These are phyloP conservation scores for Synanthedon vespiformis DNA, from an alignment of 2,888 invertebrate genomes.

Conservation along the genomic window DNA sequence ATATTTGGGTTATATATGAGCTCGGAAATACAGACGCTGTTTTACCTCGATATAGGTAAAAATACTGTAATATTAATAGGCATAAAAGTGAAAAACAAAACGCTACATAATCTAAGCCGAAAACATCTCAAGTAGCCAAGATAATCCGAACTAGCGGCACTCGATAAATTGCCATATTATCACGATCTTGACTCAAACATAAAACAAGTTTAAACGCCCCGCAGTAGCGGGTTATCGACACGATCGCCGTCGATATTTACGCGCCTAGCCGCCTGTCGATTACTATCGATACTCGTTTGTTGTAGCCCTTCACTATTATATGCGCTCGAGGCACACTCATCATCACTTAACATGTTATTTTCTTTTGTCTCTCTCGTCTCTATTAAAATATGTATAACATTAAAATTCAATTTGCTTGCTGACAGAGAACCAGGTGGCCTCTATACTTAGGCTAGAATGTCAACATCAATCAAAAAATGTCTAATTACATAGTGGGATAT, in stretches of 20 bases:
- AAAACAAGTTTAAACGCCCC: constrained; percentile 37
- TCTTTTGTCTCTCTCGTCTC: no score
- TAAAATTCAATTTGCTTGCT: no score
- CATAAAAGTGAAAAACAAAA: background rate
- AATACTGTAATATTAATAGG: background rate
- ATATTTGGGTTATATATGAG: no score
- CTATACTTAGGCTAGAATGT: no score
- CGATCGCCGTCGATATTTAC: constrained; percentile 34
- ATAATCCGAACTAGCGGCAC: constrained; percentile 22
- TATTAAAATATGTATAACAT: no score
- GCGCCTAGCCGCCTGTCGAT: constrained; percentile 35
- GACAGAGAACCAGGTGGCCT: no score
- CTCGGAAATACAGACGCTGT: no score
- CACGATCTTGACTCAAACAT: constrained; percentile 45
- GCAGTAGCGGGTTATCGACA: constrained; percentile 37
- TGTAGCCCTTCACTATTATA: constrained; percentile 22
- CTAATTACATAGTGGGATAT: no score
- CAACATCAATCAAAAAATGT: no score
- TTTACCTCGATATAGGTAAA: no score
- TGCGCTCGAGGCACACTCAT: constrained; percentile 21
- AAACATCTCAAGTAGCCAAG: constrained; percentile 46
- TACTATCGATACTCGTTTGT: constrained; percentile 55
- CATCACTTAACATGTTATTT: no score
- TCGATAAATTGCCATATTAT: constrained; percentile 52
- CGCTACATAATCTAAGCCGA: constrained; percentile 2